phyloP scores from a whole-genome alignment of 2,888 invertebrate genomes.

The Cinara cedri region DNA sequence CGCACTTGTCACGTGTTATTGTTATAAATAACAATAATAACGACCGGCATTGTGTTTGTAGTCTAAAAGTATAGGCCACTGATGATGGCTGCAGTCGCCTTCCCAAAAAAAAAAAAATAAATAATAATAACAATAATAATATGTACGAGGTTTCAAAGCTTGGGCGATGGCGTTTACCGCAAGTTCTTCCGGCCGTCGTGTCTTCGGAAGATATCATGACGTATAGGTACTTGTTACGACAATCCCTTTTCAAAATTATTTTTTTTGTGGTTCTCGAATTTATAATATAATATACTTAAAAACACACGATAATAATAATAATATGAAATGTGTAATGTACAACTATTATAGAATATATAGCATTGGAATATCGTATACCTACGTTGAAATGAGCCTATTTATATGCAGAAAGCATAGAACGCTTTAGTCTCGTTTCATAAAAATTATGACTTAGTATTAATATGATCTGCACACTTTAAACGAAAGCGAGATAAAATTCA shows the following conservation, averaged over 20 bases:
- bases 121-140: background rate
- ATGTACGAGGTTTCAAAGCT: constrained; percentile 14
- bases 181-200: constrained; percentile 45
- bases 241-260: constrained; percentile 17
- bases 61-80: constrained; percentile 44
- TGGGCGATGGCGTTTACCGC: constrained; percentile 35
- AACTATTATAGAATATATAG: background rate
- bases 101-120: background rate
- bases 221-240: background rate
- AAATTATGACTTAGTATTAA: constrained; percentile 26
- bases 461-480: constrained; percentile 29
- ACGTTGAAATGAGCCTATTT: constrained; percentile 40
- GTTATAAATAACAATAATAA: constrained; percentile 55
- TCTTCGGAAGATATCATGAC: too few relatives aligned
- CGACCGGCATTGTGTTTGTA: constrained; percentile 51
- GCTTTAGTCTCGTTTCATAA: constrained; percentile 10
- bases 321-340: background rate
- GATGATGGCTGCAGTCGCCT: background rate
- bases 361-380: background rate
- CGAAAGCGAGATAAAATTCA: constrained; percentile 11
- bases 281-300: background rate
- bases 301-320: too few relatives aligned
- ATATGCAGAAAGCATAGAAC: constrained; percentile 35
- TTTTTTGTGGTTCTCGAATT: constrained; percentile 5
- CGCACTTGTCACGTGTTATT: constrained; percentile 55